A percentile compares a stretch with the other conserved stretches of the same genome.
These are phyloP conservation scores for Picathartes gymnocephalus DNA, from an alignment of 2,113 vertebrate genomes.

Conservation along the genomic window DNA sequence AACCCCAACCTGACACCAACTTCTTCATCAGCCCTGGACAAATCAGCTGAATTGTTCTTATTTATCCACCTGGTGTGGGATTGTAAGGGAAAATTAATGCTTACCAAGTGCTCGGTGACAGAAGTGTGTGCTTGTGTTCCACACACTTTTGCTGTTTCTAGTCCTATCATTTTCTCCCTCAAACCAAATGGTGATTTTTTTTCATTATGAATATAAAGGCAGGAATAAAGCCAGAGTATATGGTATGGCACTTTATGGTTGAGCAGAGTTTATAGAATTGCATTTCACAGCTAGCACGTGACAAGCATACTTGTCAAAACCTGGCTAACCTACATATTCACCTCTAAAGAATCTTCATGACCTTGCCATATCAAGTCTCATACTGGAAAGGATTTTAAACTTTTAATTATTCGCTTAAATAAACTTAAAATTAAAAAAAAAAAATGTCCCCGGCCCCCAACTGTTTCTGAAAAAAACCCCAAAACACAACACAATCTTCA, in stretches of 20 bases:
- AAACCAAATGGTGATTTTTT: background rate
- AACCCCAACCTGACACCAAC: background rate
- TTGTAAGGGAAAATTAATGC: background rate
- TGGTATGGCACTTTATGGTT: background rate
- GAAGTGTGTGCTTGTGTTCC: background rate
- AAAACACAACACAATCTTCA: background rate
- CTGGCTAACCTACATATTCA: background rate
- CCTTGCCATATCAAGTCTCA: background rate
- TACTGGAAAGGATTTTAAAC: background rate
- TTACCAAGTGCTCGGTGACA: background rate
- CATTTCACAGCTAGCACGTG: background rate
- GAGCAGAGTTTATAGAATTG: background rate
- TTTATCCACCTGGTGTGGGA: background rate
- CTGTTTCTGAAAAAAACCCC: background rate
- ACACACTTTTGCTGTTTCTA: background rate
- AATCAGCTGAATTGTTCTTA: background rate
- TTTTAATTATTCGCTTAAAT: background rate
- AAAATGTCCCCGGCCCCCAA: background rate
- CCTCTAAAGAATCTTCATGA: background rate
- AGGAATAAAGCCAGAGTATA: background rate
- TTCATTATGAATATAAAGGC: background rate
- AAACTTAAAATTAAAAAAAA: background rate
- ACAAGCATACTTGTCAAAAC: background rate
- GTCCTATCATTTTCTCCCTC: background rate
- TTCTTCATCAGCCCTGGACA: background rate